Evolutionary conservation across 2,113 vertebrate species (phyloP).

Genomic region (Centropus unirufus): DNA sequence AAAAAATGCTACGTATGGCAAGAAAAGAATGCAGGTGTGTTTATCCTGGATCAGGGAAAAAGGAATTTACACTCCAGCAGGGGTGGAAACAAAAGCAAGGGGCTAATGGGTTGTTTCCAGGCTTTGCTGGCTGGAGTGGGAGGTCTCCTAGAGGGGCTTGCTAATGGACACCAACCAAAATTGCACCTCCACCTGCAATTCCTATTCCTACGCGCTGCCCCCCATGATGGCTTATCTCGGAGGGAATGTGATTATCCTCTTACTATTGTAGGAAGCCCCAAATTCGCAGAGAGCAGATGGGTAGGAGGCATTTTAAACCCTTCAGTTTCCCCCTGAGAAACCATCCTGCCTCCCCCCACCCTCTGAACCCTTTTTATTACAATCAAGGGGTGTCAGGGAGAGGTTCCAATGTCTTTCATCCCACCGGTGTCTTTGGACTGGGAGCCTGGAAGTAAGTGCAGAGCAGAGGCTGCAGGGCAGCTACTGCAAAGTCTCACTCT

Average conservation of each 20-base stretch:
- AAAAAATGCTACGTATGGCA: neutral
- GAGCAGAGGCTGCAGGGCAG: neutral
- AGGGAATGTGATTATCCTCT: neutral
- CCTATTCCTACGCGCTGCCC: neutral
- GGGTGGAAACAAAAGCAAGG: neutral
- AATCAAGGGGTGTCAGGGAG: neutral
- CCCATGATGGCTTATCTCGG: neutral
- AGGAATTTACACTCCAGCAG: neutral
- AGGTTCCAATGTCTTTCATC: neutral
- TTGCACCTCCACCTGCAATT: neutral
- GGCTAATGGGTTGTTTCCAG: neutral
- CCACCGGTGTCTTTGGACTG: fast-evolving
- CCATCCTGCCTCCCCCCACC: fast-evolving
- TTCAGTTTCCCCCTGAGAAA: neutral
- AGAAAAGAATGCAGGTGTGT: constrained; percentile 22
- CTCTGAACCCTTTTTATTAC: neutral
- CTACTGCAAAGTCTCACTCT: neutral
- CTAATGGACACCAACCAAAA: neutral
- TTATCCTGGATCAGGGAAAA: constrained; percentile 23
- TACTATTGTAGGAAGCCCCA: neutral
- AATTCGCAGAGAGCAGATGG: neutral
- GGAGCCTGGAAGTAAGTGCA: neutral
- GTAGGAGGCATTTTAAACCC: neutral
- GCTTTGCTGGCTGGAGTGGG: neutral
- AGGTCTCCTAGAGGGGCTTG: neutral